Percentiles rank a stretch among this genome's conserved stretches.
Evolutionary conservation across 2,797 vertebrate genomes (phyloP).

Genomic region (Diceros bicornis): DNA sequence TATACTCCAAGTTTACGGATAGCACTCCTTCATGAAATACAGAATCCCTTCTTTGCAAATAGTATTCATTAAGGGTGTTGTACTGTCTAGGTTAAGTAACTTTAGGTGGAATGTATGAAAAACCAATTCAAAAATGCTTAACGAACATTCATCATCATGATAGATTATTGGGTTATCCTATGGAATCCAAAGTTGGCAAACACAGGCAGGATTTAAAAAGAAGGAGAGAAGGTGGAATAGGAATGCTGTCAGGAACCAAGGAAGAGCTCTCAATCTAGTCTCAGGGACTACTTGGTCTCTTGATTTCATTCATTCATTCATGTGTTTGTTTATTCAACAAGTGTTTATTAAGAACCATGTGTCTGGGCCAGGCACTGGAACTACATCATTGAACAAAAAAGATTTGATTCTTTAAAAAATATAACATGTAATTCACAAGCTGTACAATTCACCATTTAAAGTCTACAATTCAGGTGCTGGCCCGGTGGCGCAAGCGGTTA

Average conservation of each 20-base stretch:
- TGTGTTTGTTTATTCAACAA: not conserved
- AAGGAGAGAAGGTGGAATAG: not conserved
- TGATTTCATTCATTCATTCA: slow-evolving; percentile 29
- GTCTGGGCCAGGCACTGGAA: not conserved
- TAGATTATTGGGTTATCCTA: not conserved
- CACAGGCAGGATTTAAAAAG: not conserved
- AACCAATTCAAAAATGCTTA: slow-evolving; percentile 26
- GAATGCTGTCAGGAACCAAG: not conserved
- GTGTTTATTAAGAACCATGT: not conserved
- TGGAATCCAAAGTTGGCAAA: not conserved
- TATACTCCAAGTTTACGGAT: not conserved
- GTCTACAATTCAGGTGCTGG: not conserved
- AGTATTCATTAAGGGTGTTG: not conserved
- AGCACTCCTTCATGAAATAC: not conserved
- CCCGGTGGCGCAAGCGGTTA: too few relatives aligned
- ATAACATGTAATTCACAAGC: not conserved
- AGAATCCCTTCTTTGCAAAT: not conserved
- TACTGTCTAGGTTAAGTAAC: not conserved
- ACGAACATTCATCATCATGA: not conserved
- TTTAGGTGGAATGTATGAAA: not conserved
- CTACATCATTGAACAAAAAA: not conserved
- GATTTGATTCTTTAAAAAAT: not conserved
- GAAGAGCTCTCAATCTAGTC: not conserved
- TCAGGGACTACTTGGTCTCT: not conserved
- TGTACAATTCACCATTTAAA: not conserved